Percentiles rank a stretch among this genome's conserved stretches.
Conservation (phyloP, 2,113 vertebrate genomes). For the Emydura subglobosa region DNA sequence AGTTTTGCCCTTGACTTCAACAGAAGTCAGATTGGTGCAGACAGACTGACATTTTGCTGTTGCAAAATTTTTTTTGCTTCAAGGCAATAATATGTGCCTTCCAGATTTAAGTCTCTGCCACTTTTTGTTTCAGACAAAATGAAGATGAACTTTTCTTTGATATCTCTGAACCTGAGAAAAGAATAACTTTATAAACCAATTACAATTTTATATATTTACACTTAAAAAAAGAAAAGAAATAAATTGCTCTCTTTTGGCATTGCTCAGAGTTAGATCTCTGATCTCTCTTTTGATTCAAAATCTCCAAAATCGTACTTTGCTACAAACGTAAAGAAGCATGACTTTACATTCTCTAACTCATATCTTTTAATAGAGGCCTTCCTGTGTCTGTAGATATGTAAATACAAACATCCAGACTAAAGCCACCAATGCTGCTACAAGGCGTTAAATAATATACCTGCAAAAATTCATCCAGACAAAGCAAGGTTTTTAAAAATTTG, state of each 20-base stretch:
- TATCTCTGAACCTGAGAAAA: neutral
- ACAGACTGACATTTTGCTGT: neutral
- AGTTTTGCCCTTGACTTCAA: neutral
- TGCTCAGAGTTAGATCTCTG: neutral
- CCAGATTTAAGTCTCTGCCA: neutral
- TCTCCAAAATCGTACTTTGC: neutral
- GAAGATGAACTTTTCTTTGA: neutral
- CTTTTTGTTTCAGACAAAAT: neutral
- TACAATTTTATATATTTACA: neutral
- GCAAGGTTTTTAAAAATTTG: rapidly evolving
- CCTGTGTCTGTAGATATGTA: neutral
- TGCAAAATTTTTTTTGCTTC: neutral
- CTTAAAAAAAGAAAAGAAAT: neutral
- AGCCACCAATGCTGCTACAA: neutral
- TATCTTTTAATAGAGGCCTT: neutral
- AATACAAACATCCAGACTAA: neutral
- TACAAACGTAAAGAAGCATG: neutral
- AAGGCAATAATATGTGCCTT: neutral
- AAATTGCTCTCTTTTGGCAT: neutral
- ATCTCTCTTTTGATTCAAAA: neutral
- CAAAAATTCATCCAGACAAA: neutral
- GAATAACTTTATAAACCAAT: neutral
- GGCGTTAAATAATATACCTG: neutral
- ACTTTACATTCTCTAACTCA: neutral
- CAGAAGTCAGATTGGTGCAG: neutral